A percentile compares a stretch with the other conserved stretches of the same genome.
These are phyloP conservation scores for Rachycentron canadum DNA, from an alignment of 2,797 vertebrate genomes.

Conservation along the genomic window DNA sequence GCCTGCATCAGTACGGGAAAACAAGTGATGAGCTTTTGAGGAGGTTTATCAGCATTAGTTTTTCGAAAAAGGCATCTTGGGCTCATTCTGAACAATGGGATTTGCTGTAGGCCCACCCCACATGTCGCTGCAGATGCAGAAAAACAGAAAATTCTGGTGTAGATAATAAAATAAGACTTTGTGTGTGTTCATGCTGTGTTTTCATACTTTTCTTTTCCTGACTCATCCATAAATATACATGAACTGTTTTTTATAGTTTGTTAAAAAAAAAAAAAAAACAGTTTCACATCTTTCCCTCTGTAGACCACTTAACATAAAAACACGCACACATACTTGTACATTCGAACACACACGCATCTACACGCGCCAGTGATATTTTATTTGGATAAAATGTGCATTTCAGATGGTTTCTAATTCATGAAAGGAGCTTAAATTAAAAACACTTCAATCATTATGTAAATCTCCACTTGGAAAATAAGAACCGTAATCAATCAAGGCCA, in stretches of 20 bases:
- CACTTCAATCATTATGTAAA: conserved; percentile 52
- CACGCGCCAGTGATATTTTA: conserved; percentile 12
- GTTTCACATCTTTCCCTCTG: conserved; percentile 19
- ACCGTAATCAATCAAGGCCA: conserved; percentile 22
- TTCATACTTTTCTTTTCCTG: conserved; percentile 7
- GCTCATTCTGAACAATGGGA: neutral
- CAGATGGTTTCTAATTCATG: conserved; percentile 36
- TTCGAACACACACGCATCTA: neutral
- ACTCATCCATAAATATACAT: conserved; percentile 43
- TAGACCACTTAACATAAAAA: conserved; percentile 38
- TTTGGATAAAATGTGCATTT: conserved; percentile 23
- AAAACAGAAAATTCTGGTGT: neutral
- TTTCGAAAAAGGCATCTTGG: conserved; percentile 7
- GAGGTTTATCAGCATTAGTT: neutral
- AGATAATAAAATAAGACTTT: neutral
- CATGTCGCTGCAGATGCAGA: conserved; percentile 6
- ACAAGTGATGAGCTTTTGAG: conserved; percentile 9
- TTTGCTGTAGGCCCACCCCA: neutral
- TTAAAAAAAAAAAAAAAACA: conserved; percentile 9
- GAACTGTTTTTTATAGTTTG: neutral
- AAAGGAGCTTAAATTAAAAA: conserved; percentile 40
- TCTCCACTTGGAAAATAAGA: conserved; percentile 10
- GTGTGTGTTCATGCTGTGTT: too few relatives aligned
- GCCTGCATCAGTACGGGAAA: neutral
- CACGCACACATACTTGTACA: neutral